These are phyloP conservation scores for Paraescarpia echinospica DNA, from an alignment of 1,140 invertebrate species.

Conservation along the genomic window DNA sequence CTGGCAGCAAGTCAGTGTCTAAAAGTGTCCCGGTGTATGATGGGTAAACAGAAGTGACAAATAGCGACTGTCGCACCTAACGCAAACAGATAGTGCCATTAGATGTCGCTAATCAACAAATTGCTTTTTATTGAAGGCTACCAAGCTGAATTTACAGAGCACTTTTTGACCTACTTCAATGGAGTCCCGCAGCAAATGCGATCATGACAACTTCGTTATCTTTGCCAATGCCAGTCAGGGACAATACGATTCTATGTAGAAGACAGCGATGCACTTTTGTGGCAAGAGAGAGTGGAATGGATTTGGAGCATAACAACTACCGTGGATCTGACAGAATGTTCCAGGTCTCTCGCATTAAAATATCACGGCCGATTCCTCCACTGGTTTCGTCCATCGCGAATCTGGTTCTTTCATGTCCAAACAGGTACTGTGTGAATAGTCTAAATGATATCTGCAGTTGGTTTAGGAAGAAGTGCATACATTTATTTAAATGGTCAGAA, in stretches of 20 bases:
- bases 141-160: background rate
- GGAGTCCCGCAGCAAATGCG: background rate
- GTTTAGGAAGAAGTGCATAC: too few relatives aligned
- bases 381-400: too few relatives aligned
- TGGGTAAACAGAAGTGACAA: background rate
- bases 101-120: constrained; percentile 1
- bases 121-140: constrained; percentile 1
- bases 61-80: background rate
- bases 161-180: background rate
- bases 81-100: background rate
- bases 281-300: background rate
- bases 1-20: background rate
- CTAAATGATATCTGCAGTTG: too few relatives aligned
- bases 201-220: constrained; percentile 1
- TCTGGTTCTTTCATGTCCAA: too few relatives aligned
- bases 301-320: background rate
- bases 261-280: background rate
- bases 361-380: background rate
- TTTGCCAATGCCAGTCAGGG: background rate
- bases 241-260: background rate
- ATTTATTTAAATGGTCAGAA: too few relatives aligned
- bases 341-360: background rate
- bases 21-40: background rate
- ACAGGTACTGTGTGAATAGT: too few relatives aligned
- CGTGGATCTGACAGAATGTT: background rate